phyloP scores from a whole-genome alignment of 2,888 invertebrate species.

The Heliconius charithonia region DNA sequence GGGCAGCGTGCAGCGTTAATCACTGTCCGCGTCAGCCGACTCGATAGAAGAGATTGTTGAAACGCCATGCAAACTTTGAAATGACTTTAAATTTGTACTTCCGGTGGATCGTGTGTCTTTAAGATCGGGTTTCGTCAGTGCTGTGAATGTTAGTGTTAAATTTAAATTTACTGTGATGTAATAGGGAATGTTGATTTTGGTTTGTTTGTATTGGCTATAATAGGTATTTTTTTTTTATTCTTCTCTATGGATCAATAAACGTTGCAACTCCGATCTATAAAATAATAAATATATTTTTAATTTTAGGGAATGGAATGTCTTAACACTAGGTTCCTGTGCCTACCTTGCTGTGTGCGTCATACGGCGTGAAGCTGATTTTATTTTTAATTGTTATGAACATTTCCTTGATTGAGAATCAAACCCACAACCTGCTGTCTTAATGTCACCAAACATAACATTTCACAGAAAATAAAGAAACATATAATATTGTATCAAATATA shows the following conservation, averaged over 20 bases:
- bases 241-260: too few species aligned
- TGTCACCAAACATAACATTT: too few species aligned
- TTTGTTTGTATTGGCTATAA: neutral
- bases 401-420: too few species aligned
- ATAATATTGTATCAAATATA: neutral
- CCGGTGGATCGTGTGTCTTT: constrained; percentile 35
- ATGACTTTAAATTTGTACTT: constrained; percentile 38
- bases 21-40: constrained; percentile 50
- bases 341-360: too few species aligned
- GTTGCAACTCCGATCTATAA: too few species aligned
- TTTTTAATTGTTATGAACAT: too few species aligned
- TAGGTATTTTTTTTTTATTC: neutral
- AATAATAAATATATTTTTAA: too few species aligned
- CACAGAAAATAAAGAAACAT: neutral
- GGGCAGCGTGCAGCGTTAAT: constrained; percentile 51
- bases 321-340: too few species aligned
- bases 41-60: constrained; percentile 51
- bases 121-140: constrained; percentile 23
- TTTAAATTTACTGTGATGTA: constrained; percentile 2
- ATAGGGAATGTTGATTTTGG: neutral
- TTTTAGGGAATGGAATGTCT: too few species aligned
- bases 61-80: constrained; percentile 47
- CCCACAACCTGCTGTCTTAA: neutral
- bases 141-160: neutral
- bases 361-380: too few species aligned